A percentile compares a stretch with the other conserved stretches of the same genome.
These are phyloP conservation scores for chimpanzee (Pan troglodytes) DNA, from an alignment of 2,113 vertebrate genomes.

Conservation along the genomic window NHGRI_mPanTro3-v2.1_pri NC_072403.2:179610501-179611000, in stretches of 20 bases:
- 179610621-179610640: neutral
- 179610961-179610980: neutral
- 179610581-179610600: neutral
- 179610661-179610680: neutral
- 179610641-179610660: neutral
- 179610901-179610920: neutral
- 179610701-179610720: neutral
- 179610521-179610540: neutral
- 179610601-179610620: neutral
- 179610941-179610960: neutral
- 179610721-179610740: neutral
- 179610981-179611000: neutral
- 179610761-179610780: neutral
- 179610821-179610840: neutral
- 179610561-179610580: neutral
- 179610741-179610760: neutral
- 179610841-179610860: neutral
- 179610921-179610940: neutral
- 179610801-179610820: neutral
- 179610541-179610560: neutral
- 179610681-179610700: neutral
- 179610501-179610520: neutral
- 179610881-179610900: neutral
- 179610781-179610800: neutral
- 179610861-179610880: neutral